phyloP scores from a whole-genome alignment of 2,797 vertebrate genomes.

The Denticeps clupeoides region DNA sequence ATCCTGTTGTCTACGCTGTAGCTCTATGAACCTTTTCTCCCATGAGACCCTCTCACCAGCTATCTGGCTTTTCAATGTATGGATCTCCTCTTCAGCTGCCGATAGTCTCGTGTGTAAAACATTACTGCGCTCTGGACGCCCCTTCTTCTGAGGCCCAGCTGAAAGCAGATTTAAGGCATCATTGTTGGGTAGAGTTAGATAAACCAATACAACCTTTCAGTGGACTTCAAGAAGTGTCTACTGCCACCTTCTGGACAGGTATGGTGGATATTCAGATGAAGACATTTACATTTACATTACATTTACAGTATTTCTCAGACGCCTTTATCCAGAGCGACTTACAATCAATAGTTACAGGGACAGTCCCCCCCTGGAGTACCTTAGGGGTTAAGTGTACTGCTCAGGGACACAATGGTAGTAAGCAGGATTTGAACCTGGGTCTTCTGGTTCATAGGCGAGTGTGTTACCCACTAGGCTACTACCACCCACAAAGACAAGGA shows the following conservation, averaged over 20 bases:
- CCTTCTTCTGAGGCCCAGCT: constrained; percentile 32
- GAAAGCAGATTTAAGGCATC: neutral
- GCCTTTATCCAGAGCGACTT: neutral
- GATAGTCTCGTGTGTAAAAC: constrained; percentile 49
- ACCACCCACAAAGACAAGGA: no score
- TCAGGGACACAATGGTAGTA: no score
- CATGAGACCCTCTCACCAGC: constrained; percentile 53
- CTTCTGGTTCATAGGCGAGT: no score
- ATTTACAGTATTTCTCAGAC: neutral
- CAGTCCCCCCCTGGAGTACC: no score
- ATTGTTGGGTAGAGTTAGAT: neutral
- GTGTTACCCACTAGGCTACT: no score
- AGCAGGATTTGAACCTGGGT: no score
- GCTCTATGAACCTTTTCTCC: constrained; percentile 52
- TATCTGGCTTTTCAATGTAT: constrained; percentile 58
- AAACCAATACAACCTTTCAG: neutral
- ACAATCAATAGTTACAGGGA: no score
- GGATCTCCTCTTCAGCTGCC: constrained; percentile 60
- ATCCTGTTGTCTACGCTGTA: constrained; percentile 56
- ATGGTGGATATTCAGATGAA: neutral
- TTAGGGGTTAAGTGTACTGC: no score
- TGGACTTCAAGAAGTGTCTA: no score
- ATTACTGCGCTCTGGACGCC: constrained; percentile 34
- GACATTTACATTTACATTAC: neutral
- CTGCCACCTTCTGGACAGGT: constrained; percentile 24